Evolutionary conservation across 1,140 invertebrate species (phyloP), one percentile per base, ranked within the genome.

Genomic region (Homalodisca vitripennis): DNA sequence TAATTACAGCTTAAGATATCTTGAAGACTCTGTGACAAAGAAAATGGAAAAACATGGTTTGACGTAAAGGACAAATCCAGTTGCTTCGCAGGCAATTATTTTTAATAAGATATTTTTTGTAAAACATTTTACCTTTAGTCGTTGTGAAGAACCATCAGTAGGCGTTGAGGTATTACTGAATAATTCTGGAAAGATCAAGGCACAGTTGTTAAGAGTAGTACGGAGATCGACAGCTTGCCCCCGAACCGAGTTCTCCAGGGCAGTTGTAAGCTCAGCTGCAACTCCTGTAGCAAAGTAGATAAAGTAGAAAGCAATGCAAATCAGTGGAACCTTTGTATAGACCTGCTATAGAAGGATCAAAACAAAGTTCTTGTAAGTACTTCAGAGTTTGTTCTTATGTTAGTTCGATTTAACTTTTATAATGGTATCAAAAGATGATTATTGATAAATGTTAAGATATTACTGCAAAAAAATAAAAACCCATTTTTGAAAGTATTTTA

Each of bases 201-300:
- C 77, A 71, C 83, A 84, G 32, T 79, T 78, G 46, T 80, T 77
- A 2, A 84, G 72, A 12, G 82, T 82, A 12, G 70, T 77, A 76
- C 82, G 80, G 55, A 84, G 72, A 73, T 84, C 79, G 1, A 87
- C 82, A n/a, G 79, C 71, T 73, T 85, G 79, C 24, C 86, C 86
- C 73, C 82, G 79, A 0, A 86, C 82, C 12, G 85, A 84, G 71
- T 79, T 79, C 75, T 88, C 86, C 57, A 89, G 74, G 24, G 84
- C 81, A 55, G 80, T 79, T 0, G 87, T 84, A 26, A 89, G 78
- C 74, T 87, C 84, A 20, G 82, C 81, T 17, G 86, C 82, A 26
- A 89, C 82, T 22, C 77, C 78, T 78, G 65, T 46, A 69, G 71
- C 14, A 22, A 20, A 20, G 48, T 12, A 51, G 22, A 51, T 51